Conservation (phyloP, 1,140 invertebrate species). For the Bombyx mandarina region DNA sequence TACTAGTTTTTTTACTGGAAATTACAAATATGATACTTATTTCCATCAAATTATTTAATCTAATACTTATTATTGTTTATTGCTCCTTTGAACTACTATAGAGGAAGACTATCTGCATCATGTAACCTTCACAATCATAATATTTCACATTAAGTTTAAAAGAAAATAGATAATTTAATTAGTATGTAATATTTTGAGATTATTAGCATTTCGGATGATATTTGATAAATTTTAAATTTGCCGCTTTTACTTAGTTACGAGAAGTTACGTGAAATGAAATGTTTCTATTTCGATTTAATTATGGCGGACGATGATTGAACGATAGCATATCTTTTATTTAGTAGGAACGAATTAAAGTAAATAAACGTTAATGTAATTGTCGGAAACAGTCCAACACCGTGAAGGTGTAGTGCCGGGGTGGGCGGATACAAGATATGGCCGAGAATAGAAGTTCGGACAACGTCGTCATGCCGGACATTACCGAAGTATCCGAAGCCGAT, state of each 20-base stretch:
- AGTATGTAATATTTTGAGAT: too few species aligned
- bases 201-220: background rate
- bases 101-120: too few species aligned
- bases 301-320: slow-evolving; percentile 34
- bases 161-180: too few species aligned
- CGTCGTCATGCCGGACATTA: slow-evolving; percentile 79
- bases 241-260: slow-evolving; percentile 27
- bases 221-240: slow-evolving; percentile 28
- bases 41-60: too few species aligned
- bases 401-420: slow-evolving; percentile 28
- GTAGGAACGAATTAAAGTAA: slow-evolving; percentile 13
- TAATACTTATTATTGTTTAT: too few species aligned
- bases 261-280: slow-evolving; percentile 21
- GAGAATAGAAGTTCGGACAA: slow-evolving; percentile 74
- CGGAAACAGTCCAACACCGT: slow-evolving; percentile 25
- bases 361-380: slow-evolving; percentile 27
- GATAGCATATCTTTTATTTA: slow-evolving; percentile 10
- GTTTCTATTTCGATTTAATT: slow-evolving; percentile 32
- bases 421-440: slow-evolving; percentile 55
- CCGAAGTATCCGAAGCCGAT: slow-evolving; percentile 74
- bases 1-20: too few species aligned
- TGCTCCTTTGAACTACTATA: too few species aligned
- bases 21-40: too few species aligned
- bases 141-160: too few species aligned
- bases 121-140: too few species aligned